Conservation (phyloP, 2,113 vertebrate genomes). For the Petrocephalus zakoni region DNA sequence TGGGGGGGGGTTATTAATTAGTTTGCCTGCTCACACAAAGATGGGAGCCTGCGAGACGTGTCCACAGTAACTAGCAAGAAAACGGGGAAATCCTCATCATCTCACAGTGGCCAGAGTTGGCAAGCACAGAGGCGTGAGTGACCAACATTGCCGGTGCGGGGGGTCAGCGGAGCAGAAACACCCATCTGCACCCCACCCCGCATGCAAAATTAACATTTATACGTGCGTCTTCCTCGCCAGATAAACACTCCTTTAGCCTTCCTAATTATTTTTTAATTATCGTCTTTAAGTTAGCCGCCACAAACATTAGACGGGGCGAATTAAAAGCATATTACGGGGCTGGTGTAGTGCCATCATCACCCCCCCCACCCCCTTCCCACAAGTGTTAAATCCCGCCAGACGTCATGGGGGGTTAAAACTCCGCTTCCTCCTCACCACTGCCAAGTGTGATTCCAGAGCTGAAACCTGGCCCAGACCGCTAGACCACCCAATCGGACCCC, state of each 20-base stretch:
- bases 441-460: background rate
- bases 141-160: slow-evolving; percentile 72
- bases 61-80: slow-evolving; percentile 79
- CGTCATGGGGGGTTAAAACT: background rate
- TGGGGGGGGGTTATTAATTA: slow-evolving; percentile 82
- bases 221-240: slow-evolving; percentile 75
- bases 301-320: slow-evolving; percentile 53
- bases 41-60: slow-evolving; percentile 87
- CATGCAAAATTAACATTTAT: slow-evolving; percentile 83
- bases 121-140: slow-evolving; percentile 76
- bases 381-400: background rate
- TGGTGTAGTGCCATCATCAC: background rate
- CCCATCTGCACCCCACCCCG: slow-evolving; percentile 83
- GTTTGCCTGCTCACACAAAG: slow-evolving; percentile 84
- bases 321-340: slow-evolving; percentile 40
- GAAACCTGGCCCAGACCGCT: background rate
- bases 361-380: slow-evolving; percentile 2
- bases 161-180: slow-evolving; percentile 68
- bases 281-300: slow-evolving; percentile 58
- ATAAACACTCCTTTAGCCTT: slow-evolving; percentile 71
- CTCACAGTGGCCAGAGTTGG: slow-evolving; percentile 81
- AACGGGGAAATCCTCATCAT: slow-evolving; percentile 92
- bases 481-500: background rate
- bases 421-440: background rate
- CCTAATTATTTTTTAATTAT: slow-evolving; percentile 86